Evolutionary conservation across 1,140 invertebrate species (phyloP).

Genomic region (Sarcophaga peregrina): DNA sequence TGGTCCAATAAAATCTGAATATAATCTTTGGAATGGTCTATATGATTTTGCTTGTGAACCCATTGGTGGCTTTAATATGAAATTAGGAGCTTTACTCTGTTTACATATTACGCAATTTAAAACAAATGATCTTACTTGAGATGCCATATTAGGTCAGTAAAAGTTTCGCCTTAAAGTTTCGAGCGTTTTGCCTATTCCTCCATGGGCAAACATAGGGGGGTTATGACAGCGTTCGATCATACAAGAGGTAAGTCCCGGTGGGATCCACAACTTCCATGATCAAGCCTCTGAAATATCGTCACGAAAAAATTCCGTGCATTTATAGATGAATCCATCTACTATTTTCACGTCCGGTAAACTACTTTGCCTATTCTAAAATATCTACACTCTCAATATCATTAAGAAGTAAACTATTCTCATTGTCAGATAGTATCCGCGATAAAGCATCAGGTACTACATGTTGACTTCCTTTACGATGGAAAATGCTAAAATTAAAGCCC

Average conservation of each 20-base stretch:
- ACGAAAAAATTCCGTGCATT: constrained; percentile 20
- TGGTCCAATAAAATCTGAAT: constrained; percentile 40
- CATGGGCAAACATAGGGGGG: neutral
- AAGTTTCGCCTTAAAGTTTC: neutral
- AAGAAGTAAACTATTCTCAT: neutral
- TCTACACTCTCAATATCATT: neutral
- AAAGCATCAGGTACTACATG: constrained; percentile 54
- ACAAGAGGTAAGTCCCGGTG: constrained; percentile 22
- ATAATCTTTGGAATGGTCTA: constrained; percentile 30
- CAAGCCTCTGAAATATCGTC: neutral
- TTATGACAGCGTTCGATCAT: constrained; percentile 17
- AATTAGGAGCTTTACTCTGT: constrained; percentile 30
- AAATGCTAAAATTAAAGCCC: constrained; percentile 54
- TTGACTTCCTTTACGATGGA: constrained; percentile 53
- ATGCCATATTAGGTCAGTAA: constrained; percentile 25
- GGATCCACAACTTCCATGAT: constrained; percentile 42
- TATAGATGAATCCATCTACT: constrained; percentile 30
- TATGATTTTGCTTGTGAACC: neutral
- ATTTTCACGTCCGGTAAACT: constrained; percentile 32
- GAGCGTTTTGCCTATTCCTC: constrained; percentile 35
- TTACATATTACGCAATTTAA: constrained; percentile 32
- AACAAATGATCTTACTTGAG: constrained; percentile 5
- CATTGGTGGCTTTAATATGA: neutral
- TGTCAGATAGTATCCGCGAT: constrained; percentile 42
- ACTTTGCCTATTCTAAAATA: neutral